Evolutionary conservation across 2,888 invertebrate genomes (phyloP).

Genomic region (Idaea dimidiata): DNA sequence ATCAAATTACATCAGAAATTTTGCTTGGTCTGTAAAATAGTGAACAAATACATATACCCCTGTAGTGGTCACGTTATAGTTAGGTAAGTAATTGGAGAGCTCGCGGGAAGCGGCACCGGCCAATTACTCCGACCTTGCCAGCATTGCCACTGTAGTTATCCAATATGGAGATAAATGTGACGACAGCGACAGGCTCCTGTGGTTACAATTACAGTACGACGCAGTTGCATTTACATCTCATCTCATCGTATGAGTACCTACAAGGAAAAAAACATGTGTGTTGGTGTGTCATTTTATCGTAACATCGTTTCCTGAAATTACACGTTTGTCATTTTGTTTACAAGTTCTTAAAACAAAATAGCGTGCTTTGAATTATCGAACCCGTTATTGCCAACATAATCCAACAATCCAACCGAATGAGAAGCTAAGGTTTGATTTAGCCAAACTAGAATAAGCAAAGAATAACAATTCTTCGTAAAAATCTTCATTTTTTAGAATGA

Average conservation of each 20-base stretch:
- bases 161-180: slow-evolving; percentile 16
- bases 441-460: no score
- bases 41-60: not conserved
- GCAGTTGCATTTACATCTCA: not conserved
- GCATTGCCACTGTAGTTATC: slow-evolving; percentile 24
- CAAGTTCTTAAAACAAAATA: no score
- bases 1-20: no score
- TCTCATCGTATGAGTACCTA: no score
- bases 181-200: slow-evolving; percentile 13
- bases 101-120: slow-evolving; percentile 18
- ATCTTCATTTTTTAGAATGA: no score
- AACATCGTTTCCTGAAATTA: no score
- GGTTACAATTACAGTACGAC: not conserved
- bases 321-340: no score
- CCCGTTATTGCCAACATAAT: not conserved
- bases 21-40: not conserved
- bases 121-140: slow-evolving; percentile 28
- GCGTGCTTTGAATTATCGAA: no score
- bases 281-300: no score
- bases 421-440: not conserved
- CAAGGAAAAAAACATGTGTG: no score
- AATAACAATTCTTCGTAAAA: no score
- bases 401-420: not conserved
- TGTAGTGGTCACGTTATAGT: slow-evolving; percentile 8
- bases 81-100: slow-evolving; percentile 16